Evolutionary conservation across 2,797 vertebrate genomes (phyloP), one percentile per base, ranked within the genome.

Genomic region (Hozukius guyotensis): DNA sequence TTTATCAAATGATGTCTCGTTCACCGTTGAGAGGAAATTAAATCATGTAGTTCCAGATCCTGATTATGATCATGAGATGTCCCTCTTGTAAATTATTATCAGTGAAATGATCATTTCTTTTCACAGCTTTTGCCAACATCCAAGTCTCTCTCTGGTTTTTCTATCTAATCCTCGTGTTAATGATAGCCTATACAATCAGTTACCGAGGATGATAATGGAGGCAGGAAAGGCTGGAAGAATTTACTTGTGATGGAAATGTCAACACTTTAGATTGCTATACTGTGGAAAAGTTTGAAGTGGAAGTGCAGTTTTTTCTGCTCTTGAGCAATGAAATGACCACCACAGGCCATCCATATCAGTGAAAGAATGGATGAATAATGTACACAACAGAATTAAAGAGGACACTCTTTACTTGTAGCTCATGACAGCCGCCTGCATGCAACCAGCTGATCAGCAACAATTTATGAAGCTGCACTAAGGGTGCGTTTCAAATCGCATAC

Each of bases 61-160:
- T 88, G 83, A 88, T 88, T 83, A 85, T 64, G 67, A 87, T 90
- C 84, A 74, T 82, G 77, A 97, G 77, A 96, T 88, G 94, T 96
- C 79, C 95, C 96, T 94, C 94, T 96, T 97, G 97, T 96, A 96
- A 96, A 95, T 96, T 95, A 77, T 82, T 52, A 61, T 73, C 68
- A 65, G 76, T 67, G 80, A 90, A 70, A 72, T 67, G 32, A 60
- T 82, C 34, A 79, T 81, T 86, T 75, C 55, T 82, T 80, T 81
- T 75, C 56, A 75, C 49, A 16, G 49, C 20, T 63, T 62, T 70
- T 71, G 78, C 53, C 57, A 71, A 59, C 31, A 20, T 77, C 8
- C 5, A 59, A 60, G 68, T 72, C 56, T 80, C 49, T 60, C 38
- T 67, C 63, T 27, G 63, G 8, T 64, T 85, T 81, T 72, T 65